Conservation (phyloP, 2,888 invertebrate genomes). For the Aelia acuminata region DNA sequence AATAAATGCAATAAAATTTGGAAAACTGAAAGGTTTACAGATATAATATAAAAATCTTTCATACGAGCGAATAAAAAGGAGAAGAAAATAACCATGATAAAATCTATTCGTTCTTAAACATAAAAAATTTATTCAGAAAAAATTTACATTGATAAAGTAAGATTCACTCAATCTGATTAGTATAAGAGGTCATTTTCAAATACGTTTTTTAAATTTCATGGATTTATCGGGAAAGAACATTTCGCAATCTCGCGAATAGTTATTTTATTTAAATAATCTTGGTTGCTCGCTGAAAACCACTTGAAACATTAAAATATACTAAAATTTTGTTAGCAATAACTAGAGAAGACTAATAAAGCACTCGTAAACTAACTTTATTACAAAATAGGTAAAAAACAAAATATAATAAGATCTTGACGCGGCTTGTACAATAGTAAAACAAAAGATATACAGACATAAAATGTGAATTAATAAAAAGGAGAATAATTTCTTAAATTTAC, state of each 20-base stretch:
- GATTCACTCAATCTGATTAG: not conserved
- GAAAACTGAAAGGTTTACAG: too few species aligned
- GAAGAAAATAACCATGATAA: too few species aligned
- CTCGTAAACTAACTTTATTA: not conserved
- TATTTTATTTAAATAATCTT: too few species aligned
- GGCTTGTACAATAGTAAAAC: not conserved
- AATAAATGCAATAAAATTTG: too few species aligned
- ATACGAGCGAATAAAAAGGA: too few species aligned
- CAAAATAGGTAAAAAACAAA: not conserved
- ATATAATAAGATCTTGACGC: not conserved
- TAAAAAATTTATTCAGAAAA: too few species aligned
- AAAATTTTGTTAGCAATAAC: not conserved
- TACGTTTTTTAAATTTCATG: not conserved
- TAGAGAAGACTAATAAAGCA: not conserved
- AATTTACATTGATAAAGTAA: conserved; percentile 14
- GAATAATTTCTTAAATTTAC: conserved; percentile 1
- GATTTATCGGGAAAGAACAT: not conserved
- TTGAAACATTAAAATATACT: too few species aligned
- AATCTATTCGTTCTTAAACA: too few species aligned
- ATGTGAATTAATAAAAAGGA: not conserved
- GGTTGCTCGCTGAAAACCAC: too few species aligned
- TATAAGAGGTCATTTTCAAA: not conserved
- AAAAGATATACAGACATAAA: not conserved
- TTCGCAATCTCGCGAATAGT: too few species aligned
- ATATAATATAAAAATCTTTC: too few species aligned